phyloP scores from a whole-genome alignment of 30 jellyfish, hydroid and myxozoan species.

The Hydra vulgaris region DNA sequence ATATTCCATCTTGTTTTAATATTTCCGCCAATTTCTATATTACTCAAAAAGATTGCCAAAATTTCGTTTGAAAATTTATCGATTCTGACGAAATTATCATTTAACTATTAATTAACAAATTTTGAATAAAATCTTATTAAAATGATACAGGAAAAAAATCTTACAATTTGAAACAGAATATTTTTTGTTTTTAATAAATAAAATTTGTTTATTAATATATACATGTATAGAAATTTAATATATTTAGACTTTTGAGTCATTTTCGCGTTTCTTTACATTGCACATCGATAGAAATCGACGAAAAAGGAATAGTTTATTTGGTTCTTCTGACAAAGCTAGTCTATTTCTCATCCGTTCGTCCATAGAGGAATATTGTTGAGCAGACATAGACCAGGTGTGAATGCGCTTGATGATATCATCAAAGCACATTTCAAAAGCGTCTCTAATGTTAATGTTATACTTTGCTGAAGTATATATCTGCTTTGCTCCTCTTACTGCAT shows the following conservation, averaged over 20 bases:
- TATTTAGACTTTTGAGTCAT: background rate
- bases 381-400: conserved; percentile 13
- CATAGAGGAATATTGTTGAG: conserved; percentile 1
- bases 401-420: conserved; percentile 18
- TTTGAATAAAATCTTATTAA: too few species aligned
- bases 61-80: too few species aligned
- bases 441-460: conserved; percentile 1
- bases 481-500: conserved; percentile 1
- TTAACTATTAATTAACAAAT: too few species aligned
- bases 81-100: too few species aligned
- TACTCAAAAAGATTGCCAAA: too few species aligned
- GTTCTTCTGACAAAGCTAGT: background rate
- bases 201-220: too few species aligned
- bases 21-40: too few species aligned
- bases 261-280: background rate
- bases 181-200: too few species aligned
- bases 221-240: background rate
- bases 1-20: too few species aligned
- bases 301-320: background rate
- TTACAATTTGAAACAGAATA: too few species aligned
- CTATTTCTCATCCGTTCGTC: background rate
- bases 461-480: conserved; percentile 7
- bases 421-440: conserved; percentile 8
- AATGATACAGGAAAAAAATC: too few species aligned
- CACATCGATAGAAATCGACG: background rate